A percentile compares a stretch with the other conserved stretches of the same genome.
Conservation (phyloP, 2,797 vertebrate species). For the Scomberomorus guttatus region DNA sequence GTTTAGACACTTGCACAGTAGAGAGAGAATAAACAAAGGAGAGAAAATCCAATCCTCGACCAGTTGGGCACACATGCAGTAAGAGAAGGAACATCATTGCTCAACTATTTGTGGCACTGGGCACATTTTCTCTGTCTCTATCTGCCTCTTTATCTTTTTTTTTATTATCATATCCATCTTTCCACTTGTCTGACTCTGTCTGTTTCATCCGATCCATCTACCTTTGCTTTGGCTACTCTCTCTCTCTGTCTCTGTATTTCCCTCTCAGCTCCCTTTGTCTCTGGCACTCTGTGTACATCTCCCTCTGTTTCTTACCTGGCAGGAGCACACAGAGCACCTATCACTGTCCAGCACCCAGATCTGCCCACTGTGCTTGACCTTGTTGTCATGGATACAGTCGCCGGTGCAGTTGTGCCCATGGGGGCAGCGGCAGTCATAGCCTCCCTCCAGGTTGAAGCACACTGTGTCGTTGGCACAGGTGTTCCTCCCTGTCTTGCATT, state of each 20-base stretch:
- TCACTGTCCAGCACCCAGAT: conserved; percentile 98
- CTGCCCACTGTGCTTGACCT: conserved; percentile 96
- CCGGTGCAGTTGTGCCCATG: conserved; percentile 98
- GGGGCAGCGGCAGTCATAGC: conserved; percentile 97
- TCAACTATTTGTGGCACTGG: conserved; percentile 15
- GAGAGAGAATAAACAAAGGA: conserved; percentile 39
- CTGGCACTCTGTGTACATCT: conserved; percentile 9
- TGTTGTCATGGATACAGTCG: conserved; percentile 95
- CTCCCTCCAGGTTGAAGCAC: conserved; percentile 98
- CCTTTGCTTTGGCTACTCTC: not conserved
- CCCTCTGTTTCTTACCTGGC: conserved; percentile 89
- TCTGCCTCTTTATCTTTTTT: not conserved
- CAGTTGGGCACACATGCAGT: conserved; percentile 9
- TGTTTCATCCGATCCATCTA: conserved; percentile 9
- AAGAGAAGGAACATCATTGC: conserved; percentile 1
- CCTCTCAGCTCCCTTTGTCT: conserved; percentile 15
- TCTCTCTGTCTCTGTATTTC: conserved; percentile 8
- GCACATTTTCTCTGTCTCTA: conserved; percentile 18
- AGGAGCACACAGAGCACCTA: conserved; percentile 96
- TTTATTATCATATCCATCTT: conserved; percentile 7
- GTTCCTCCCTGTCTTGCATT: conserved; percentile 94
- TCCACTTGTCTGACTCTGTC: conserved; percentile 9
- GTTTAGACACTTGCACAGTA: conserved; percentile 34
- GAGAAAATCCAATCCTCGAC: conserved; percentile 6
- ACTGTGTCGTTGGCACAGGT: conserved; percentile 97